Evolutionary conservation across 2,888 invertebrate genomes (phyloP), one percentile per base, ranked within the genome.

Genomic region (Melieria omissa): DNA sequence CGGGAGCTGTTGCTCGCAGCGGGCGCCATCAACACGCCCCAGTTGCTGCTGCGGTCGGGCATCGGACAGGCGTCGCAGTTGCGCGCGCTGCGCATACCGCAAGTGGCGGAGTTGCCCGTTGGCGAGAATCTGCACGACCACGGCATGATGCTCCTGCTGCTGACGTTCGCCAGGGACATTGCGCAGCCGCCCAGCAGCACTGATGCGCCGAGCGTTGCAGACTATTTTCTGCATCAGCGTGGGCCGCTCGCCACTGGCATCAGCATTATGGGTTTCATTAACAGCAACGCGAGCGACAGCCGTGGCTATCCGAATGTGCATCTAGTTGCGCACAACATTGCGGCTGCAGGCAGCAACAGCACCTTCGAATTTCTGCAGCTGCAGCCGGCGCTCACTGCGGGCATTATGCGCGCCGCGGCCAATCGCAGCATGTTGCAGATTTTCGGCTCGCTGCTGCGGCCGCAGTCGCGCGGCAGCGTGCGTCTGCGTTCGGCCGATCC

Each of bases 81-180:
- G 4, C 42, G 68, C 9, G 29, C 65, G 0, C 42, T 78, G 0
- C 73, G 76, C 4, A 80, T 84, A 67, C 74, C 78, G 6, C 58
- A 78, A 1, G 12, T 80, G 0, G 74, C 69, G 9, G 77, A 83
- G 55, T 67, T 85, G 47, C 74, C 75, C 57, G 94, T 95, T 0
- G 94, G 93, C 0, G 88, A 91, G 75, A 93, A 95, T 81, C 88
- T 95, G 0, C 94, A 95, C 83, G 95, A 95, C 81, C 95, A 95
- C 81, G 91, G 93, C 63, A 92, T 91, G 10, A 88, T 92, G 71
- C 80, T 81, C 4, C 72, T 80, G 5, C 70, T 75, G 16, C 70
- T 83, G 42, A 77, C 76, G 73, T 87, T 90, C 79, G 89, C 89
- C 7, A 69, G 76, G 47, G 72, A 91, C 12, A 83, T 87, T 14